phyloP scores from a whole-genome alignment of 2,797 vertebrate species.

The Mionectes olivaceus region DNA sequence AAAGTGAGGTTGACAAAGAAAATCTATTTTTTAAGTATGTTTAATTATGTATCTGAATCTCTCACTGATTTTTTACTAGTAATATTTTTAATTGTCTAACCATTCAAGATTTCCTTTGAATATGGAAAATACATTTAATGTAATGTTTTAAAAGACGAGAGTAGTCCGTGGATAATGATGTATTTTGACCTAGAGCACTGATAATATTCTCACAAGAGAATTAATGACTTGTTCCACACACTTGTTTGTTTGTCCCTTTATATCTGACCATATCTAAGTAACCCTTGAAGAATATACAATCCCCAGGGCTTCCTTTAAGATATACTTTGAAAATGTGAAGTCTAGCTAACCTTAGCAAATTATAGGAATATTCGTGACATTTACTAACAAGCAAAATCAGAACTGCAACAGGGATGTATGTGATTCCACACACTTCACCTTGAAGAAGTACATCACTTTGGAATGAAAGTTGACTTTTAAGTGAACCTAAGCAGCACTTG shows the following conservation, averaged over 20 bases:
- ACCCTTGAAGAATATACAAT: neutral
- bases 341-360: neutral
- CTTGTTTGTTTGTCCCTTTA: conserved; percentile 1
- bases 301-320: neutral
- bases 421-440: conserved; percentile 24
- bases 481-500: conserved; percentile 53
- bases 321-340: neutral
- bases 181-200: neutral
- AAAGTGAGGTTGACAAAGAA: neutral
- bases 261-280: neutral
- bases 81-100: neutral
- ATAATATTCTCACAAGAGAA: neutral
- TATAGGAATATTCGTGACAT: neutral
- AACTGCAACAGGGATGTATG: conserved; percentile 18
- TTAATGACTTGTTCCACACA: neutral
- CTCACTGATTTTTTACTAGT: neutral
- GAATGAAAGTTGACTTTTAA: conserved; percentile 46
- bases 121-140: neutral
- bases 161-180: neutral
- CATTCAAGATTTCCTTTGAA: neutral
- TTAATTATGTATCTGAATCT: neutral
- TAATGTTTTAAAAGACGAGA: neutral
- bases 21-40: neutral
- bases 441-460: conserved; percentile 21
- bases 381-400: conserved; percentile 36